phyloP scores from a whole-genome alignment of 1,140 invertebrate species.

The Cydia amplana region DNA sequence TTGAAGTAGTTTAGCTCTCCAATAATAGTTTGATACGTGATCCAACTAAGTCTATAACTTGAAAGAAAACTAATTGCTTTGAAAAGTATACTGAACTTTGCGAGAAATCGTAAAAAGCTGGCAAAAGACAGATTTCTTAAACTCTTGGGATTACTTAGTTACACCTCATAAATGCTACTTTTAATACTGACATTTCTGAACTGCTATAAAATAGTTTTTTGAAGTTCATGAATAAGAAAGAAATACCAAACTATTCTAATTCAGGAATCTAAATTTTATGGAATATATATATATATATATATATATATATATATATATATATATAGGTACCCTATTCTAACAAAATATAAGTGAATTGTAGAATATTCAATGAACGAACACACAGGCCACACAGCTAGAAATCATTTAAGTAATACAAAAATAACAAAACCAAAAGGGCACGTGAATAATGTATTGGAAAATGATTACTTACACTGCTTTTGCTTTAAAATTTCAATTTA shows the following conservation, averaged over 20 bases:
- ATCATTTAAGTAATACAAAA: neutral
- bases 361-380: too few relatives aligned
- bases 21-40: conserved; percentile 54
- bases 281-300: too few relatives aligned
- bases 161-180: neutral
- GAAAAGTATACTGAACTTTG: neutral
- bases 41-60: conserved; percentile 34
- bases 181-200: neutral
- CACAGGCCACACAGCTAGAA: too few relatives aligned
- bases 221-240: neutral
- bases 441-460: neutral
- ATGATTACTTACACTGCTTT: neutral
- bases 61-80: conserved; percentile 24
- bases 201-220: neutral
- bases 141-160: neutral
- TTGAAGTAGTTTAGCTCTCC: conserved; percentile 57
- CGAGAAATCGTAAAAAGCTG: neutral
- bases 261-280: too few relatives aligned
- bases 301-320: too few relatives aligned
- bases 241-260: neutral
- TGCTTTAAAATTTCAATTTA: neutral
- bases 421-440: neutral
- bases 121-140: neutral
- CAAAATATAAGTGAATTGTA: too few relatives aligned
- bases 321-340: too few relatives aligned